Evolutionary conservation across 1,140 invertebrate species (phyloP).

Genomic region (Coenobita brevimanus): DNA sequence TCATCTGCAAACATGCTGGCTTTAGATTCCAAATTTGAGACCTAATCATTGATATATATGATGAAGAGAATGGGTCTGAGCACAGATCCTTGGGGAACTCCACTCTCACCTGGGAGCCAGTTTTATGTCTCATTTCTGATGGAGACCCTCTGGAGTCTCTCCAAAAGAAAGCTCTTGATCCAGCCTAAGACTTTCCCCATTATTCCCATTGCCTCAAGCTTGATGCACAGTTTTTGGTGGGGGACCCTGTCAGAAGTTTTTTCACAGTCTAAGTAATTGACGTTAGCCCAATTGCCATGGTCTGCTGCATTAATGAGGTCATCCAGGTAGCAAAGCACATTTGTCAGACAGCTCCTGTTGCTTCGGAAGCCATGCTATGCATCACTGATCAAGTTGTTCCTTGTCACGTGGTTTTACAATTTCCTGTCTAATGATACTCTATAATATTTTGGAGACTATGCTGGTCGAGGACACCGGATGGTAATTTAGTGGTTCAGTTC

Average conservation of each 20-base stretch:
- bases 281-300: neutral
- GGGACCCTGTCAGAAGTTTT: conserved; percentile 26
- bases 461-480: neutral
- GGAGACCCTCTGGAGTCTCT: neutral
- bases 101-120: neutral
- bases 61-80: neutral
- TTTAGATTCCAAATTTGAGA: neutral
- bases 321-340: conserved; percentile 10
- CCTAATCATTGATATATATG: neutral
- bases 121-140: neutral
- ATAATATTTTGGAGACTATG: neutral
- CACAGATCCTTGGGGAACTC: conserved; percentile 4
- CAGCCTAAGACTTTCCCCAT: neutral
- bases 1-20: conserved; percentile 5
- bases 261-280: conserved; percentile 35
- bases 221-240: neutral
- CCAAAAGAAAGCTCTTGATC: neutral
- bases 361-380: conserved; percentile 17
- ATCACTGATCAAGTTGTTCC: neutral
- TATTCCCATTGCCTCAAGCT: neutral
- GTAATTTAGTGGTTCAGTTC: neutral
- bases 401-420: neutral
- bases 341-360: neutral
- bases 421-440: neutral
- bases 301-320: neutral